Base-by-base conservation (phyloP, 2,113 vertebrate genomes). In the Bufo gargarizans region DNA sequence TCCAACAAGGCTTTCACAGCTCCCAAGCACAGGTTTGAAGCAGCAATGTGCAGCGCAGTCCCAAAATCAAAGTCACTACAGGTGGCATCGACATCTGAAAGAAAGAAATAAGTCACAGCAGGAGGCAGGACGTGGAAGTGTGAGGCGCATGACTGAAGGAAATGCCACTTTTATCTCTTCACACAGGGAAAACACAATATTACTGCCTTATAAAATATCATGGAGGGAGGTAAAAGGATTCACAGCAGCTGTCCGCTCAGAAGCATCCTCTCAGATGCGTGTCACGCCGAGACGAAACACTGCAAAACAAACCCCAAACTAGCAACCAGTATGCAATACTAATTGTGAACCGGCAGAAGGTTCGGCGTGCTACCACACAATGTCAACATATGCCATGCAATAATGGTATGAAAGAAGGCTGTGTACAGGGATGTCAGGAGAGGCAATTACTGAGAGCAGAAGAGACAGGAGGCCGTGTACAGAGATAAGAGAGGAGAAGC, bases 21-120 rank as follows among this genome's bases (percentile, higher is more conserved):
- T 84, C 96, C 95, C 80, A 95, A 93, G 90, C 98, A 99, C 61
- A 99, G 93, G 94, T 99, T 99, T 90, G 97, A 97, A 0, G 98
- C 97, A 6, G 98, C 96, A 58, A 99, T 99, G 90, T 99, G 98
- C 90, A 99, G 94, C 71, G 98, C 95, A 22, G 98, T 99, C 92
- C 98, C 98, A 90, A 99, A 99, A 93, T 97, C 96, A 92, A 99
- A 99, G 93, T 99, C 98, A 90, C 97, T 98, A 93, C 98, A 99
- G 89, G 98, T 99, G 90, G 97, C 96, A 90, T 99, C 98, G 85
- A 99, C 96, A 91, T 98, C 98, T 99, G 93, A 90, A 95, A 95
- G 92, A 80, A 93, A 93, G 2, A 65, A 20, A 77, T 10, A 9
- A 17, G 77, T 77, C 63, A 53, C 58, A 76, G 87, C 69, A 43